A percentile compares a stretch with the other conserved stretches of the same genome.
phyloP scores from a whole-genome alignment of 2,888 invertebrate genomes.

The Aphodius sticticus region DNA sequence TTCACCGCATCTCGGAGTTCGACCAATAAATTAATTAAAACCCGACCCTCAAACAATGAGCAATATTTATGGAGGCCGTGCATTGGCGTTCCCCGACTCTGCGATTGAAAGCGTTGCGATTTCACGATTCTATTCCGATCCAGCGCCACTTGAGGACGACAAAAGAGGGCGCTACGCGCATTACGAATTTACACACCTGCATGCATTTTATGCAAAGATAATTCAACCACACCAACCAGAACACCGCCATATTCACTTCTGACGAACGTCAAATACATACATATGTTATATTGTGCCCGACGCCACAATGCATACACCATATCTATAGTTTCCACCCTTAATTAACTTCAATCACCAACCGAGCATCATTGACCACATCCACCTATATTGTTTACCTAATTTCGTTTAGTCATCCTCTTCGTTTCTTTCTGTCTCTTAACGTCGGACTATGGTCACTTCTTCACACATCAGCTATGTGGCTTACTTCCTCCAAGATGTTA shows the following conservation, averaged over 20 bases:
- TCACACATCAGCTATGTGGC: too few species aligned
- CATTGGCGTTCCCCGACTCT: not conserved
- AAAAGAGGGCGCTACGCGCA: slow-evolving; percentile 9
- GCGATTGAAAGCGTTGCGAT: slow-evolving; percentile 24
- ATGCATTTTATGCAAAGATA: slow-evolving; percentile 29
- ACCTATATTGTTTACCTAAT: not conserved
- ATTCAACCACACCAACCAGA: slow-evolving; percentile 4
- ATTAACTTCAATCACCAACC: slow-evolving; percentile 24
- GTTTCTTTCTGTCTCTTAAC: too few species aligned
- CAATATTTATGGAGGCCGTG: slow-evolving; percentile 28
- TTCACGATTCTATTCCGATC: slow-evolving; percentile 7
- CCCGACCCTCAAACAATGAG: slow-evolving; percentile 20
- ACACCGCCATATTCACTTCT: slow-evolving; percentile 21
- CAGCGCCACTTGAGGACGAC: slow-evolving; percentile 19
- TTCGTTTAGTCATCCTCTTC: too few species aligned
- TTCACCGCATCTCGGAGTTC: not conserved
- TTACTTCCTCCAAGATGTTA: too few species aligned
- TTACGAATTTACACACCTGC: slow-evolving; percentile 15
- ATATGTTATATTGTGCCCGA: slow-evolving; percentile 36
- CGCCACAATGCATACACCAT: slow-evolving; percentile 32
- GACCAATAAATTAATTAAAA: slow-evolving; percentile 28
- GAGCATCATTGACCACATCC: not conserved
- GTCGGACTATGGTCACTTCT: too few species aligned
- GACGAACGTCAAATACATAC: slow-evolving; percentile 39
- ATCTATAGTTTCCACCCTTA: slow-evolving; percentile 19